Percentiles rank a stretch among this genome's conserved stretches.
These are phyloP conservation scores for Urophycis tenuis DNA, from an alignment of 2,797 vertebrate species.

Conservation along the genomic window DNA sequence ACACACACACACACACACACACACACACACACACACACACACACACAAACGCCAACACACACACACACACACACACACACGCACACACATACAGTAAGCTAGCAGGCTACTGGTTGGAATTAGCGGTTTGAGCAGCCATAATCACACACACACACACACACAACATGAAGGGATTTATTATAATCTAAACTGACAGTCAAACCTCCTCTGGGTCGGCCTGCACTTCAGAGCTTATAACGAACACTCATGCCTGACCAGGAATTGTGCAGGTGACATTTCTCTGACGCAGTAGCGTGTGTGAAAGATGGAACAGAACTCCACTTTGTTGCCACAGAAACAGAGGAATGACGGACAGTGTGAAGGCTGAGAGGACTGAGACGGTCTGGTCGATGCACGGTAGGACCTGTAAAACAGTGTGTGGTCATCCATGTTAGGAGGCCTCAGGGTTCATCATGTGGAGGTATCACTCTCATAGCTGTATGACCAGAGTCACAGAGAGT, in stretches of 20 bases:
- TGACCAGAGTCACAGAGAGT: background rate
- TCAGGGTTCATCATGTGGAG: background rate
- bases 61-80: background rate
- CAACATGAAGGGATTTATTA: slow-evolving; percentile 27
- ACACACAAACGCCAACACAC: too few relatives aligned
- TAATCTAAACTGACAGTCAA: slow-evolving; percentile 55
- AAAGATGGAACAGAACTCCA: background rate
- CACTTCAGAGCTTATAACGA: background rate
- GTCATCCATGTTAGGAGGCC: background rate
- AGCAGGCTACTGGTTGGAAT: background rate
- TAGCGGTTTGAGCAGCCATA: background rate
- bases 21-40: too few relatives aligned
- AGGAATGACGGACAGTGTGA: background rate
- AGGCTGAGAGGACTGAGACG: background rate
- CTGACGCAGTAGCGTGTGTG: background rate
- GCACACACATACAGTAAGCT: background rate
- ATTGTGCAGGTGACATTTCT: background rate
- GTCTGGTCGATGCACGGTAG: background rate
- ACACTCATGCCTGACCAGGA: background rate
- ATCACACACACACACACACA: background rate
- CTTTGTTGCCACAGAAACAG: background rate
- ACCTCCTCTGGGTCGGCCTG: slow-evolving; percentile 33
- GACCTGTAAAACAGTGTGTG: background rate
- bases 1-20: background rate
- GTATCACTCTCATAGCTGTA: background rate